Evolutionary conservation across 2,797 vertebrate species (phyloP).

Genomic region (Schizopygopsis malacanthus): DNA sequence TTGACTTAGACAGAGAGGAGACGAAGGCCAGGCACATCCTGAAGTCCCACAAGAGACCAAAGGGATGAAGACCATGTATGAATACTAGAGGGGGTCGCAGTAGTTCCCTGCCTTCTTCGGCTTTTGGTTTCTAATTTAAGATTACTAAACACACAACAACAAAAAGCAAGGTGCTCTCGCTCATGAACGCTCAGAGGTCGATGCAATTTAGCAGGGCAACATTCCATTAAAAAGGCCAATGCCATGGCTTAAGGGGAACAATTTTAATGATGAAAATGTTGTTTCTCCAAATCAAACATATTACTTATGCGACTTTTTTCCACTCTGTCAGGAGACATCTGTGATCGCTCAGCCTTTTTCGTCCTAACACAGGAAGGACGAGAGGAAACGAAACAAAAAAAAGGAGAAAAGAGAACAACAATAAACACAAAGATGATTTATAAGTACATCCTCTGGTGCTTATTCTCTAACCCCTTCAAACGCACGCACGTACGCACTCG

Average conservation of each 20-base stretch:
- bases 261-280: slow-evolving; percentile 90
- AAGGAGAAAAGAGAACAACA: slow-evolving; percentile 54
- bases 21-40: slow-evolving; percentile 44
- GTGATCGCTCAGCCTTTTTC: slow-evolving; percentile 46
- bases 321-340: slow-evolving; percentile 25
- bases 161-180: slow-evolving; percentile 89
- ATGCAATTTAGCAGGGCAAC: slow-evolving; percentile 90
- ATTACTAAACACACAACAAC: slow-evolving; percentile 68
- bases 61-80: background rate
- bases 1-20: slow-evolving; percentile 43
- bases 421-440: slow-evolving; percentile 69
- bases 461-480: slow-evolving; percentile 54
- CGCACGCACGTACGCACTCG: slow-evolving; percentile 38
- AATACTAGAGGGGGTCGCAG: background rate
- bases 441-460: slow-evolving; percentile 65
- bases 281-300: slow-evolving; percentile 75
- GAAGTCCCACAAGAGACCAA: background rate
- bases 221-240: slow-evolving; percentile 96
- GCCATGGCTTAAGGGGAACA: slow-evolving; percentile 86
- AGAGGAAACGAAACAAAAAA: slow-evolving; percentile 45
- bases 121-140: slow-evolving; percentile 50
- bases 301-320: slow-evolving; percentile 29
- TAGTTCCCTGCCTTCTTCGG: slow-evolving; percentile 18
- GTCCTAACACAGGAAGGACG: slow-evolving; percentile 33
- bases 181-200: slow-evolving; percentile 88